Evolutionary conservation across 2,797 vertebrate genomes (phyloP), one percentile per base, ranked within the genome.

Genomic region (Sebastes reedi): DNA sequence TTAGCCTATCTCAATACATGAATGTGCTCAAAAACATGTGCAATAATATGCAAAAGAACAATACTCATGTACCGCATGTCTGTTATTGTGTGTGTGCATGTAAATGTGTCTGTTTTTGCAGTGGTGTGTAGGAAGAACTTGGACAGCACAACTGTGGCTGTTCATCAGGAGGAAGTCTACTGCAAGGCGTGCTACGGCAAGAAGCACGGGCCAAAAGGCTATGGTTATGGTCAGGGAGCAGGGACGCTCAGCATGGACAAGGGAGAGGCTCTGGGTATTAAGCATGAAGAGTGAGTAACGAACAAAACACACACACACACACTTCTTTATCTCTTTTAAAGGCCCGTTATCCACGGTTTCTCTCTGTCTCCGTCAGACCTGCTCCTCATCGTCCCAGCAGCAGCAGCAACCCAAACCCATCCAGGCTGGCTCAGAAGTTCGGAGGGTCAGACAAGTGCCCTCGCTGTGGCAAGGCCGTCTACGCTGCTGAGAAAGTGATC

Each of bases 151-250:
- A 99, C 97, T 0, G 96, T 99, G 34, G 96, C 98, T 0, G 97
- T 97, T 90, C 98, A 98, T 0, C 94, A 90, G 10, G 97, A 99
- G 12, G 97, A 99, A 92, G 95, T 99, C 87, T 99, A 97, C 92
- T 99, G 98, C 95, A 98, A 97, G 89, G 94, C 97, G n/a, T 99
- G 98, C 93, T 98, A 99, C 0, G 96, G 97, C 84, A 99, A 98
- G 95, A 99, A 99, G 90, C 97, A 99, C 0, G 98, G 98, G 7
- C 98, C 98, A 73, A 99, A 99, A 94, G 98, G 98, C 88, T 99
- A 99, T 0, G 98, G 98, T 3, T 99, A 94, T 0, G 98, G 98
- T 13, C 96, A 96, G 82, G 98, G 98, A 65, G 97, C 98, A 0
- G 98, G 98, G 16, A 97, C 96, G 1, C 95, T 99, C 83, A 99